These are phyloP conservation scores for Netelia virgata DNA, from an alignment of 2,888 invertebrate genomes.

Conservation along the genomic window DNA sequence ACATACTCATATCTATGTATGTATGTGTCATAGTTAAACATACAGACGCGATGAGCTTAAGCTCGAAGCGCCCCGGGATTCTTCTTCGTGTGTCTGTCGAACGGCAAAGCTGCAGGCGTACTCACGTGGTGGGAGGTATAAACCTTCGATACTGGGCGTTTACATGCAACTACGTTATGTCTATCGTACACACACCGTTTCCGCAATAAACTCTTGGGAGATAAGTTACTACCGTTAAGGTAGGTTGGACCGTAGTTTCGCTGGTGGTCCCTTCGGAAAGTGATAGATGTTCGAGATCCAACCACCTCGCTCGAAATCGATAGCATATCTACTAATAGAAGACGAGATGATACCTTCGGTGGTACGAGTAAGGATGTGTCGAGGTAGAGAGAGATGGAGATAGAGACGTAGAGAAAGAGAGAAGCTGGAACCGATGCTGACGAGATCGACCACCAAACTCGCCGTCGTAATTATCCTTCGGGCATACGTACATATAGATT, in stretches of 20 bases:
- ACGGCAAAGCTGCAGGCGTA: constrained; percentile 46
- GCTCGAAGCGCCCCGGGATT: constrained; percentile 61
- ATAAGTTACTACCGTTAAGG: constrained; percentile 31
- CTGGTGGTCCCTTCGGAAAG: constrained; percentile 23
- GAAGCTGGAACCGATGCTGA: constrained; percentile 30
- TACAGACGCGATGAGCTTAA: constrained; percentile 41
- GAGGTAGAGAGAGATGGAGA: too few relatives aligned
- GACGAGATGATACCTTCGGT: not conserved
- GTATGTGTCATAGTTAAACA: constrained; percentile 28
- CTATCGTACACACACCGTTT: constrained; percentile 20
- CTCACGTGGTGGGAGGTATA: constrained; percentile 44
- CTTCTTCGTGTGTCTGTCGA: constrained; percentile 59
- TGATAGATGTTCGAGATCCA: constrained; percentile 3
- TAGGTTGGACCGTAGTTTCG: constrained; percentile 24
- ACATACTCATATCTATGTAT: constrained; percentile 6
- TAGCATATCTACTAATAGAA: constrained; percentile 13
- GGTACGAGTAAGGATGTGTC: not conserved
- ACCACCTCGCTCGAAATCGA: constrained; percentile 19
- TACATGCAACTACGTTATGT: constrained; percentile 39
- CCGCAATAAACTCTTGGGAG: constrained; percentile 51
- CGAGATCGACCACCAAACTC: constrained; percentile 36
- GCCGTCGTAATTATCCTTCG: constrained; percentile 35
- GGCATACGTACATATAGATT: constrained; percentile 13
- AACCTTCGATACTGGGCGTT: constrained; percentile 57
- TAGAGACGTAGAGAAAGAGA: not conserved